Evolutionary conservation across 2,888 invertebrate species (phyloP), one percentile per base, ranked within the genome.

Genomic region (Aleiodes leptofemur): DNA sequence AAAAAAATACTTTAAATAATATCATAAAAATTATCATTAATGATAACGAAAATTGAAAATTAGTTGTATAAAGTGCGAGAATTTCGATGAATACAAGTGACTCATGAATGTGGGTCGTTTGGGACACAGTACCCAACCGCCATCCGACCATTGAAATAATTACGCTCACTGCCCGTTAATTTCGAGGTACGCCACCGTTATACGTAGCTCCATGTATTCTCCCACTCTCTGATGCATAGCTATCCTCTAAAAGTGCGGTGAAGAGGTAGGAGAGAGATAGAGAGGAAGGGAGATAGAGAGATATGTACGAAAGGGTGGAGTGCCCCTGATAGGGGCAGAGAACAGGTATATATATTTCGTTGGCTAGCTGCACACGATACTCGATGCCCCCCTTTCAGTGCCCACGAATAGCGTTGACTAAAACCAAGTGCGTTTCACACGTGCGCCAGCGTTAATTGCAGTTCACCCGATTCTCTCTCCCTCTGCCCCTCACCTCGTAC

Each of bases 101-200:
- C 38, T 61, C 29, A 48, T 50, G 76, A 79, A 76, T 79, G 78
- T 76, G 76, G 78, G 77, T 79, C 80, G 76, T 77, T 80, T 77
- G 68, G 73, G 38, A 75, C 69, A 74, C 73, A 76, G 74, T 72
- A 82, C 78, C 82, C 83, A 79, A 74, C 75, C 83, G 79, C 82
- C 83, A 79, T 56, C 23, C 82, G 84, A 80, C 85, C 85, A 84
- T 87, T 86, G 85, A 87, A 87, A 87, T 86, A 86, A 87, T 87
- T 87, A 87, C 86, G 84, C 83, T 85, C 84, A 83, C 84, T 86
- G 86, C 82, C 84, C 86, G 87, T 87, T 87, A 87, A 87, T 87
- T 87, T 85, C 84, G 86, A 85, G 86, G 85, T 83, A 83, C 78
- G 79, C 84, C 84, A 61, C 85, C 81, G 82, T 78, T 80, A 79